These are phyloP conservation scores for Sphyrna mokarran DNA, from an alignment of 2,113 vertebrate genomes.

Conservation along the genomic window DNA sequence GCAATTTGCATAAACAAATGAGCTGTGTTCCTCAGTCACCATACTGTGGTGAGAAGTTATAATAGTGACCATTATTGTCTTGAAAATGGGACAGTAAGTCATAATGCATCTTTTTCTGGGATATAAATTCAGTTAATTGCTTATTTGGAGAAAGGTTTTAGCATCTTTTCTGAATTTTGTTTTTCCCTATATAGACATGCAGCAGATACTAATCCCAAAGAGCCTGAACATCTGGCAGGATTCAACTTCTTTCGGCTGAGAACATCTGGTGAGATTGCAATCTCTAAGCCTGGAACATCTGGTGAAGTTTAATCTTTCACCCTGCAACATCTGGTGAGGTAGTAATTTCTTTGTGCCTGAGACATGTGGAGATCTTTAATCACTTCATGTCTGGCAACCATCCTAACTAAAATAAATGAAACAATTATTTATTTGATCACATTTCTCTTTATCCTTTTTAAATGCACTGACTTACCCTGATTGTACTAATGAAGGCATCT, in stretches of 20 bases:
- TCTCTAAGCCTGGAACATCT: background rate
- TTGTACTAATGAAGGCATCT: background rate
- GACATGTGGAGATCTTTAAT: background rate
- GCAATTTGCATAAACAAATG: background rate
- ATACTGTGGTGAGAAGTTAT: background rate
- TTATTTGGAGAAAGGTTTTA: background rate
- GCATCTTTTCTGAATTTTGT: background rate
- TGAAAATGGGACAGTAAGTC: background rate
- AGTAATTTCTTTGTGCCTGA: background rate
- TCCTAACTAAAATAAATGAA: background rate
- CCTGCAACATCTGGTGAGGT: background rate
- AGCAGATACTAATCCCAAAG: background rate
- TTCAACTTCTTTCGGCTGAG: background rate
- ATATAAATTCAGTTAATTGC: background rate
- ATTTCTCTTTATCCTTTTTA: background rate
- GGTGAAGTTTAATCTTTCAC: background rate
- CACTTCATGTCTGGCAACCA: background rate
- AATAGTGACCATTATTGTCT: background rate
- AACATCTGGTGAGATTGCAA: background rate
- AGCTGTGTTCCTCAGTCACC: background rate
- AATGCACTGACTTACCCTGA: slow-evolving; percentile 22
- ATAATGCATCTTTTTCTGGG: background rate
- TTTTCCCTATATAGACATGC: background rate
- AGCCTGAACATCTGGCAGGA: background rate
- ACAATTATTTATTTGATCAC: background rate